These are phyloP conservation scores for Drosophila takahashii DNA, from an alignment of 1,140 invertebrate species.

Conservation along the genomic window DNA sequence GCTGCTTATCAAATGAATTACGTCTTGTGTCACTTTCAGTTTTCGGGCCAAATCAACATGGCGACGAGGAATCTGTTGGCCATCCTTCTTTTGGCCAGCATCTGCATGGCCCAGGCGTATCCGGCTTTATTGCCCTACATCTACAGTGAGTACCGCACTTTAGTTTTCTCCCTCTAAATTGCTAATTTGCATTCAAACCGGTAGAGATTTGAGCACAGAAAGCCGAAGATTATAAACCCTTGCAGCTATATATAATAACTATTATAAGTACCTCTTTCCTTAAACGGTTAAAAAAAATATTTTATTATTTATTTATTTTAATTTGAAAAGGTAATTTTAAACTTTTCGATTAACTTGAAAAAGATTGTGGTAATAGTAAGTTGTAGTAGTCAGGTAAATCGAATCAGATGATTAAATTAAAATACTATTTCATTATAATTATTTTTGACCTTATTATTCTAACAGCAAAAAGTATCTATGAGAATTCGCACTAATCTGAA, in stretches of 20 bases:
- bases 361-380: too few relatives aligned
- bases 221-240: not conserved
- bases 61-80: slow-evolving; percentile 56
- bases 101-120: slow-evolving; percentile 65
- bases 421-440: too few relatives aligned
- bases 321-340: too few relatives aligned
- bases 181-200: slow-evolving; percentile 5
- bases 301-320: too few relatives aligned
- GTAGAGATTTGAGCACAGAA: not conserved
- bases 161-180: not conserved
- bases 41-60: slow-evolving; percentile 51
- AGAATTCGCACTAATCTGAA: too few relatives aligned
- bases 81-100: slow-evolving; percentile 57
- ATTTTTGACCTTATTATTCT: too few relatives aligned
- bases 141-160: slow-evolving; percentile 55
- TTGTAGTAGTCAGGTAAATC: too few relatives aligned
- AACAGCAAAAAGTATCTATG: too few relatives aligned
- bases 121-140: slow-evolving; percentile 70
- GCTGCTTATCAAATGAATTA: slow-evolving; percentile 65
- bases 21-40: slow-evolving; percentile 65
- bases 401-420: too few relatives aligned
- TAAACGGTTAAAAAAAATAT: too few relatives aligned
- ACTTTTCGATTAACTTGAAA: too few relatives aligned
- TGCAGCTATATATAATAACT: not conserved
- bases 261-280: too few relatives aligned